Conservation (phyloP, 1,140 invertebrate species). For the Lucilia cuprina region DNA sequence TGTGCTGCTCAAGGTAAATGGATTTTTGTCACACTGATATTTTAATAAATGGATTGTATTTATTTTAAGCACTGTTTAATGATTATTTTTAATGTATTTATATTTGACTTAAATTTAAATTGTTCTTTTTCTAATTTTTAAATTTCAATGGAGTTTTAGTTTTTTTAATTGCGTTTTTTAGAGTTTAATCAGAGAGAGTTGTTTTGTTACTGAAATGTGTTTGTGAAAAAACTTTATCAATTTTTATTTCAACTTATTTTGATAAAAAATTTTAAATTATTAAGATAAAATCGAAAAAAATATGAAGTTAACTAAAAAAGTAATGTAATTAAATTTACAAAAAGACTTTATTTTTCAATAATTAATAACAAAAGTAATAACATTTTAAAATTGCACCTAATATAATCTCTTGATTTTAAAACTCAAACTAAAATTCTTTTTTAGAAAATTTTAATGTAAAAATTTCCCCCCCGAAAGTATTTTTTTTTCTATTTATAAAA, state of each 20-base stretch:
- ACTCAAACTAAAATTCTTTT: too few relatives aligned
- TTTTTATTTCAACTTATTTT: neutral
- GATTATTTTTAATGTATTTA: neutral
- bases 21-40: neutral
- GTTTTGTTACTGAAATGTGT: neutral
- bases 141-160: neutral
- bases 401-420: too few relatives aligned
- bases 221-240: neutral
- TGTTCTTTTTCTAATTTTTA: neutral
- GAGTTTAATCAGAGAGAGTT: neutral
- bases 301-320: neutral
- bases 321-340: too few relatives aligned
- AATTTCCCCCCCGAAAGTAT: neutral
- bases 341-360: too few relatives aligned
- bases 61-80: neutral
- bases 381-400: too few relatives aligned
- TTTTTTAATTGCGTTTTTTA: neutral
- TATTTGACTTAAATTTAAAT: neutral
- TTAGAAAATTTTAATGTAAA: neutral
- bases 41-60: neutral
- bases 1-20: neutral
- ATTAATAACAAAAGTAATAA: too few relatives aligned
- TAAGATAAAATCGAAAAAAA: neutral
- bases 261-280: neutral
- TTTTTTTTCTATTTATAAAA: slow-evolving; percentile 56